These are phyloP conservation scores for Rhinopomastus cyanomelas DNA, from an alignment of 2,113 vertebrate genomes.

Conservation along the genomic window DNA sequence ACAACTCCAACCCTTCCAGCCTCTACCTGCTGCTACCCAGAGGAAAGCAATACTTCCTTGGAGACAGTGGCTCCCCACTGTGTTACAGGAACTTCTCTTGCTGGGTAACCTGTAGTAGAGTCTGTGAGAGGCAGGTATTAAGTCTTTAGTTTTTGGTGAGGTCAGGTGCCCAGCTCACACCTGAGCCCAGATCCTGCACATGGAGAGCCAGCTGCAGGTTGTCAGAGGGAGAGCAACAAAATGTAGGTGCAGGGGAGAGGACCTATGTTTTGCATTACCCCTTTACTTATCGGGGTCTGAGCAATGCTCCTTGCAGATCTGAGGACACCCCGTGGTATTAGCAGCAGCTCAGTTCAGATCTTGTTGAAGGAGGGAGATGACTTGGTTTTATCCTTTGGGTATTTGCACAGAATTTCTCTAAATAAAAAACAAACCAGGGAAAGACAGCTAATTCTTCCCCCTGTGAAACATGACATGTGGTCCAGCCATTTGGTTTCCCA, in stretches of 20 bases:
- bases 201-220: neutral
- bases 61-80: neutral
- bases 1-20: neutral
- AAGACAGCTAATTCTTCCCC: neutral
- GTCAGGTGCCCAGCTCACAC: neutral
- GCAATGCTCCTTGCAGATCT: neutral
- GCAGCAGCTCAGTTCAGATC: neutral
- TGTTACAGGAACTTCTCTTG: neutral
- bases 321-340: neutral
- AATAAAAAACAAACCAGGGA: neutral
- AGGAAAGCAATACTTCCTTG: neutral
- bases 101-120: neutral
- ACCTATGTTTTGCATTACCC: neutral
- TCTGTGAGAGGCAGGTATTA: neutral
- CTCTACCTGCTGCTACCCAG: neutral
- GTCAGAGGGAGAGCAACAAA: neutral
- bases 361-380: neutral
- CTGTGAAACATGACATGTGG: neutral
- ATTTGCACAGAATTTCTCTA: neutral
- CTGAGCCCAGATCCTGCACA: neutral
- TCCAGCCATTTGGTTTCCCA: neutral
- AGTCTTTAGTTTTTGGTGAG: neutral
- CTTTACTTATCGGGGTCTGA: neutral
- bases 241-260: neutral
- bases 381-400: neutral